Base-by-base conservation (phyloP, 92 coral and sea anemone genomes). In the Pocillopora meandrina region DNA sequence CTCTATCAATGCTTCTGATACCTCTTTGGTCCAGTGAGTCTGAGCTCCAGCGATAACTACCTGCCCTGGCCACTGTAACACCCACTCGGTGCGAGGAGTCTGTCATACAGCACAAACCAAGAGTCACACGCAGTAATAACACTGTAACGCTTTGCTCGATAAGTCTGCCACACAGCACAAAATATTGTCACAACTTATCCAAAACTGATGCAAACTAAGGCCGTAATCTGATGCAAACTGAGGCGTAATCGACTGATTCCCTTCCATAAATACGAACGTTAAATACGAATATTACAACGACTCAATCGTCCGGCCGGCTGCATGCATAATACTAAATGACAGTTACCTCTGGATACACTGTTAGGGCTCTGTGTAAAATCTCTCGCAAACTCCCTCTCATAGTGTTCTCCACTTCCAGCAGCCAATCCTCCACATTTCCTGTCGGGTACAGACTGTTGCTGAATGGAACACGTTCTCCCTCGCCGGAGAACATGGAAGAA, bases 341-440 rank as follows among this genome's bases (percentile, higher is more conserved):
- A 61, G 35, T 33, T 67, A 95, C 98, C 93, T 89, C 91, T 0
- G 87, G 89, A 65, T 97, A 97, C 7, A 86, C 93, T 31, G 86
- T 86, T 60, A 97, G 78, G 20, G 99, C 95, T 79, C 92, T 85
- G 71, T 90, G 93, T 18, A 97, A 86, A 72, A 92, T 97, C 66
- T 92, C 95, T 77, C 93, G 90, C 52, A 97, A 88, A 70, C 99
- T 97, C 17, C 93, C 92, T 74, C 86, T 90, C 99, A 97, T 97
- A 82, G 95, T 95, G 81, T 92, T 87, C 76, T 97, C 99, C 14
- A 97, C 99, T 85, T 97, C 98, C 42, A 97, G 87, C 55, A 97
- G 77, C 99, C 99, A 97, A 91, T 97, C 99, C 88, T 97, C 99
- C 15, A 97, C 99, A 71, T 97, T 97, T 9, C 99, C 99, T 42